phyloP scores from a whole-genome alignment of 2,888 invertebrate genomes.

The Himalopsyche kuldschensis region DNA sequence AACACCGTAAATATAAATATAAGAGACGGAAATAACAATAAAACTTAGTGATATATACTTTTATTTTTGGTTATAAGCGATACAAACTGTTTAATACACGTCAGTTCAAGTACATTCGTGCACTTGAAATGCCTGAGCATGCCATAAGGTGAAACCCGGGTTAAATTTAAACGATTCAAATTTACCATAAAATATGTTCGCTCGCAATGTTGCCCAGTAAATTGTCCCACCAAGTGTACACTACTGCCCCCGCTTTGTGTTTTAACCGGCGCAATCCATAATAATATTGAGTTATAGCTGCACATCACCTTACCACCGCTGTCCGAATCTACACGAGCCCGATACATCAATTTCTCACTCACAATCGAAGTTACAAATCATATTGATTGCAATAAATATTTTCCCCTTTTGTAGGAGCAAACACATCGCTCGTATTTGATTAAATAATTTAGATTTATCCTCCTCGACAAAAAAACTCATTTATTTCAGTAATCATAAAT shows the following conservation, averaged over 20 bases:
- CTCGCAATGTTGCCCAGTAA: neutral
- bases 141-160: too few relatives aligned
- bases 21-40: too few relatives aligned
- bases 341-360: neutral
- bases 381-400: neutral
- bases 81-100: too few relatives aligned
- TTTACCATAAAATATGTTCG: neutral
- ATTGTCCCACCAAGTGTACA: neutral
- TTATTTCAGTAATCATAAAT: neutral
- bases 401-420: neutral
- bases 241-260: neutral
- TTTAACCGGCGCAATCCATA: neutral
- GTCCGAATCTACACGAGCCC: neutral
- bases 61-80: too few relatives aligned
- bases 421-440: neutral
- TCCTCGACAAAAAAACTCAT: neutral
- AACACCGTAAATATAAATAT: too few relatives aligned
- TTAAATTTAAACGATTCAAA: too few relatives aligned
- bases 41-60: too few relatives aligned
- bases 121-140: too few relatives aligned
- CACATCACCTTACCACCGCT: neutral
- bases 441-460: neutral
- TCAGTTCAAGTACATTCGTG: too few relatives aligned
- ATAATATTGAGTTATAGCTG: neutral
- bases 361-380: neutral